Base-by-base conservation (phyloP, 2,113 vertebrate genomes). In the Tor tambroides region DNA sequence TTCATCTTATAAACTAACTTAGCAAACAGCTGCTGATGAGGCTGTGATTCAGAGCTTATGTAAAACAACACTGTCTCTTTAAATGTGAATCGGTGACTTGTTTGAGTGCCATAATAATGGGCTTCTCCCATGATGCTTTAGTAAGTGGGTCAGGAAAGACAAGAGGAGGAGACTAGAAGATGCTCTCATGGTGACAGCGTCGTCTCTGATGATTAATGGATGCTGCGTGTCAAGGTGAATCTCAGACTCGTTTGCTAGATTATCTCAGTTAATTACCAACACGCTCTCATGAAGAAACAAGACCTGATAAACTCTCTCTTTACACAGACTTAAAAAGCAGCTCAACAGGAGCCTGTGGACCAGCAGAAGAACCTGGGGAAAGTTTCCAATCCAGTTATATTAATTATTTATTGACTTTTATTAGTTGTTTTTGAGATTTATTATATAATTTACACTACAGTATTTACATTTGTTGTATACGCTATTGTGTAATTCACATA, bases 101-200 rank as follows among this genome's bases (percentile, higher is more conserved):
- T 80, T 94, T 94, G 88, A 80, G 87, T 79, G 87, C 74, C 90
- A 56, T 91, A 92, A 5, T 32, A 92, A 93, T 88, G 75, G 78
- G 72, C 92, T 85, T 91, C 67, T 77, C 84, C 80, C 88, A 90
- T 89, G 88, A 89, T 89, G 88, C 72, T 91, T 88, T 41, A 84
- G 87, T 86, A 93, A 93, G 85, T 91, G 87, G 92, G 89, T 90
- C 92, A 93, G 90, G 87, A 91, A 90, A 41, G 54, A n/a, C 74
- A 84, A 87, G 88, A 88, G 85, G n/a, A 87, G 72, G 59, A 61
- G 59, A 30, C 6, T 32, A 54, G 28, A 56, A 35, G 49, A 35
- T 19, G 0, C 26, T 49, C n/a, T 46, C 63, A 32, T 19, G 7
- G 67, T 69, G 67, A 35, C 67, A 19, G 30, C 26, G 28, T 6